Conservation (phyloP, 1,140 invertebrate species). For the Daktulosphaira vitifoliae region DNA sequence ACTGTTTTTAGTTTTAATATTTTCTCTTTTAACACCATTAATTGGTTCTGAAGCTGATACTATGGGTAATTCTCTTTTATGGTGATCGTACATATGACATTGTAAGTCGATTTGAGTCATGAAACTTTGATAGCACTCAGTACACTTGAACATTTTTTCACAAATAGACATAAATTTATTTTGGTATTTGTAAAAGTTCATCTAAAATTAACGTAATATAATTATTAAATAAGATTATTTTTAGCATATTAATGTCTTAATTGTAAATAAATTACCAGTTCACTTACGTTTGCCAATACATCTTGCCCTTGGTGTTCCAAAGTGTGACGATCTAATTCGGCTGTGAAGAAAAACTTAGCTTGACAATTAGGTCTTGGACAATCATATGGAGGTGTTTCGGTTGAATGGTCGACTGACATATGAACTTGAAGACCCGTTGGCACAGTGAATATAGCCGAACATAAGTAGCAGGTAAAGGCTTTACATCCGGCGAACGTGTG, state of each 20-base stretch:
- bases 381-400: slow-evolving; percentile 68
- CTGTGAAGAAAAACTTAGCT: slow-evolving; percentile 81
- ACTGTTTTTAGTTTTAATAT: no score
- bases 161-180: slow-evolving; percentile 18
- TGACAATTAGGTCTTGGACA: slow-evolving; percentile 65
- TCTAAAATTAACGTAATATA: not conserved
- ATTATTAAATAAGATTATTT: not conserved
- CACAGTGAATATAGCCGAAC: slow-evolving; percentile 75
- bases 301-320: slow-evolving; percentile 29
- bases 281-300: slow-evolving; percentile 20
- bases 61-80: slow-evolving; percentile 11
- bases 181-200: slow-evolving; percentile 29
- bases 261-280: no score
- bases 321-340: slow-evolving; percentile 79
- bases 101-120: slow-evolving; percentile 6
- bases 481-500: slow-evolving; percentile 79
- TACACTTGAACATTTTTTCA: slow-evolving; percentile 9
- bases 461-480: slow-evolving; percentile 78
- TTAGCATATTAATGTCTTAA: no score
- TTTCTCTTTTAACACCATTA: no score
- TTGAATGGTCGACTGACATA: slow-evolving; percentile 66
- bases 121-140: slow-evolving; percentile 13
- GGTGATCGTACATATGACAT: slow-evolving; percentile 15
- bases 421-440: slow-evolving; percentile 66
- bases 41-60: no score